Conservation (phyloP, 1,140 invertebrate genomes). For the Anastrepha ludens region DNA sequence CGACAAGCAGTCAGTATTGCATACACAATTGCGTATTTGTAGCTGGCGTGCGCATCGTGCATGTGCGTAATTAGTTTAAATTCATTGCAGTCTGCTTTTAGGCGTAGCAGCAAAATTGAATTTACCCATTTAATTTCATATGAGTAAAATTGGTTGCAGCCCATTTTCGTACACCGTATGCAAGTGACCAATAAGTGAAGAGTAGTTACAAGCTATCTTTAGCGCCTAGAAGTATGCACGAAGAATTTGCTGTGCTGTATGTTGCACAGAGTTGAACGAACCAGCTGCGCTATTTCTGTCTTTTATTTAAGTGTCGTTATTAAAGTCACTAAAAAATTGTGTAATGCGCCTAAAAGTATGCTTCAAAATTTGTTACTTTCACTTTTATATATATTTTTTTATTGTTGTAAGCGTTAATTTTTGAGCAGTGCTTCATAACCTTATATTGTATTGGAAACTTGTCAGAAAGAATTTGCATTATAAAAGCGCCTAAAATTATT, state of each 20-base stretch:
- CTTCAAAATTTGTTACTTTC: neutral
- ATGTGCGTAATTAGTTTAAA: slow-evolving; percentile 41
- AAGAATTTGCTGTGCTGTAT: neutral
- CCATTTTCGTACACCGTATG: neutral
- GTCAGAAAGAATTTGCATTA: too few relatives aligned
- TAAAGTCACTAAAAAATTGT: too few relatives aligned
- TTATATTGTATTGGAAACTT: too few relatives aligned
- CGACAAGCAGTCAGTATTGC: neutral
- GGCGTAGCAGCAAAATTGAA: slow-evolving; percentile 13
- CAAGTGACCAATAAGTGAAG: neutral
- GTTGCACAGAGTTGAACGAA: neutral
- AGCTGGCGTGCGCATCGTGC: neutral
- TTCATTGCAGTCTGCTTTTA: slow-evolving; percentile 43
- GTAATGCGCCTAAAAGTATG: neutral
- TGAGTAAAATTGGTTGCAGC: slow-evolving; percentile 9
- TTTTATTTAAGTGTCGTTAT: too few relatives aligned
- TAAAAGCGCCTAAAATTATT: too few relatives aligned
- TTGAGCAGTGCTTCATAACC: too few relatives aligned
- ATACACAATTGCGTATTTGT: neutral
- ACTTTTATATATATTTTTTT: too few relatives aligned
- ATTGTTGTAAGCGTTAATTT: too few relatives aligned
- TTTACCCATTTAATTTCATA: slow-evolving; percentile 40
- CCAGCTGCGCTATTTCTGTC: neutral
- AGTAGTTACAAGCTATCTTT: neutral
- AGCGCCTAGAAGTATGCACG: neutral